Base-by-base conservation (phyloP, 92 coral and sea anemone genomes). In the Desmophyllum pertusum region DNA sequence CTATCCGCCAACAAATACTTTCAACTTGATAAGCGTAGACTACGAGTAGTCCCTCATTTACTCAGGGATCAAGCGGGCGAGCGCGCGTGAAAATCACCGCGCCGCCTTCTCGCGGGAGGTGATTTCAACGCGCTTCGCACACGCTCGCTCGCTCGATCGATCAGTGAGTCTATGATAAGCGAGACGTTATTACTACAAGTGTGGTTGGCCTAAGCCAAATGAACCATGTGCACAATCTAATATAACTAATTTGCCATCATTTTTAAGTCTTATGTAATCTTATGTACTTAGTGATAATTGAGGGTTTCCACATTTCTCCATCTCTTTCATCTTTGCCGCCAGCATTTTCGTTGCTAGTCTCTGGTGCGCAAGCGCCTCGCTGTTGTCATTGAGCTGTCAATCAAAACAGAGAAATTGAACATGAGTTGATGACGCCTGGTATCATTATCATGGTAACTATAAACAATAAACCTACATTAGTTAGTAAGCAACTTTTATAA, bases 301-400 rank as follows among this genome's bases (percentile, higher is more conserved):
- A 53, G 79, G 7, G 23, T 41, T 45, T 15, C 35, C 71, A 10
- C 73, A 37, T 57, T 76, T 89, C 82, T 94, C 98, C 82, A 92
- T 88, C 51, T 85, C 93, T 39, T 86, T 92, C 81, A 93, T 89
- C 73, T 92, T 94, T 37, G 93, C 84, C 8, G 98, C 98, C 37
- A 94, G 88, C 93, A 94, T 81, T 61, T 91, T 94, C 1, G 95
- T 91, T 2, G 95, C 95, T 79, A 94, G 85, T 82, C 92, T 91
- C 75, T 94, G 98, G 67, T 94, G 98, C 4, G 95, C 94, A 33
- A 94, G 78, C 33, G 98, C 98, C 67, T 94, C 98, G 50, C 95
- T 89, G 81, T 94, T 91, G 85, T 94, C 95, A 79, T 88, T 89
- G 57, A 94, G 90, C 98, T 94, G 76, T 70, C 73, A 79, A 79